Base-by-base conservation (phyloP, 2,888 invertebrate species). In the Autographa pulchrina region DNA sequence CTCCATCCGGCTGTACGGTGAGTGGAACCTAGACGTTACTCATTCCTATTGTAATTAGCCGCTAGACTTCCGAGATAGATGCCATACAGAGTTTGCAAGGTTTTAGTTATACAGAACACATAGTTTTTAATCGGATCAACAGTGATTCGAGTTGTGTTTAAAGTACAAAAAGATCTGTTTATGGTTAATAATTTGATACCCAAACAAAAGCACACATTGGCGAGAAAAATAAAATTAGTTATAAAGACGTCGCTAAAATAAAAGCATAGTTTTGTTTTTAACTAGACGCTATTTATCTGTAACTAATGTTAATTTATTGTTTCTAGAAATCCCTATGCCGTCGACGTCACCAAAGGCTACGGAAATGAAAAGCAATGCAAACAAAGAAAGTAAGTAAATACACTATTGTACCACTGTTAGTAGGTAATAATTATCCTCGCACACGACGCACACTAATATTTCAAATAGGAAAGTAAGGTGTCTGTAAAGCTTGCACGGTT, bases 1-100 rank as follows among this genome's bases (percentile, higher is more conserved):
- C 85, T 98, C 98, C 85, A 98, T 99, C 92, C 96, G 98, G 91
- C 96, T 99, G 83, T 98, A 98, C 94, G 98, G 98, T 98, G 96
- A 91, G 91, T 83, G 72, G 62, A 68, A 64, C 73, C 64, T 43
- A 41, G 48, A 59, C 71, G 66, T 75, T 60, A 64, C 35, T 38
- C 68, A 77, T 71, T 63, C 71, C 66, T 74, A 68, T 60, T 78
- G 68, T 77, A 72, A 72, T 81, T 67, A 81, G 35, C 20, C 58
- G 64, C 54, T 41, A 65, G 56, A 41, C n/a, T 14, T 6, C 9
- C 4, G 8, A 31, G 52, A 32, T 66, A 41, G 59, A 43, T 48
- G 11, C 5, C 8, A 8, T 8, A 8, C 35, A 8, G 35, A 35
- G 0, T 35, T 35, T 35, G 7, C 8, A 35, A 8, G 35, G 43